These are phyloP conservation scores for Drosophila rufa DNA, from an alignment of 1,140 invertebrate genomes.

Conservation along the genomic window DNA sequence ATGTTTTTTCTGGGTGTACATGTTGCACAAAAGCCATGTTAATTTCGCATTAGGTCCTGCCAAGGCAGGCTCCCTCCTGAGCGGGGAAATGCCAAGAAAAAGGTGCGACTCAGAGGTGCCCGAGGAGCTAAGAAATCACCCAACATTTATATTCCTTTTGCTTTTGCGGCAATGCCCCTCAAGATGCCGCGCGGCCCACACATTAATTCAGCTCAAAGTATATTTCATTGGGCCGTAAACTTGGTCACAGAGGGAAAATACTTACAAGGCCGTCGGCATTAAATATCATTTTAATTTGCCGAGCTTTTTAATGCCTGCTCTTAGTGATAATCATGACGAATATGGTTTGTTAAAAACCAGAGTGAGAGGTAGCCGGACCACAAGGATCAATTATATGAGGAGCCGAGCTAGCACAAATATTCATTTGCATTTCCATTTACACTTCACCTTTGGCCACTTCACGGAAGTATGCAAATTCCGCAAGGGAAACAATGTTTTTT, in stretches of 20 bases:
- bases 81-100: background rate
- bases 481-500: constrained; percentile 15
- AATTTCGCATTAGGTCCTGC: constrained; percentile 15
- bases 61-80: background rate
- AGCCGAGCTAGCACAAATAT: no score
- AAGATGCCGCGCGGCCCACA: constrained; percentile 18
- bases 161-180: constrained; percentile 10
- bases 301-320: background rate
- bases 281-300: constrained; percentile 21
- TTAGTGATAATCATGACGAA: constrained; percentile 24
- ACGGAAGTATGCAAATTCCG: constrained; percentile 15
- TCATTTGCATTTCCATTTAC: constrained; percentile 26
- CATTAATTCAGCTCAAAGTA: constrained; percentile 56
- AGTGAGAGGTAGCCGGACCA: no score
- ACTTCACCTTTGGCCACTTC: constrained; percentile 1
- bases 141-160: constrained; percentile 70
- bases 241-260: constrained; percentile 20
- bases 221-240: constrained; percentile 27
- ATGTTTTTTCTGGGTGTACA: background rate
- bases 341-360: background rate
- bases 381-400: constrained; percentile 11
- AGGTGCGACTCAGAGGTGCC: background rate
- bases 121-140: constrained; percentile 50
- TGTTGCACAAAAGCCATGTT: constrained; percentile 26
- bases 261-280: constrained; percentile 4